Evolutionary conservation across 2,113 vertebrate species (phyloP).

Genomic region (Tylochromis polylepis): DNA sequence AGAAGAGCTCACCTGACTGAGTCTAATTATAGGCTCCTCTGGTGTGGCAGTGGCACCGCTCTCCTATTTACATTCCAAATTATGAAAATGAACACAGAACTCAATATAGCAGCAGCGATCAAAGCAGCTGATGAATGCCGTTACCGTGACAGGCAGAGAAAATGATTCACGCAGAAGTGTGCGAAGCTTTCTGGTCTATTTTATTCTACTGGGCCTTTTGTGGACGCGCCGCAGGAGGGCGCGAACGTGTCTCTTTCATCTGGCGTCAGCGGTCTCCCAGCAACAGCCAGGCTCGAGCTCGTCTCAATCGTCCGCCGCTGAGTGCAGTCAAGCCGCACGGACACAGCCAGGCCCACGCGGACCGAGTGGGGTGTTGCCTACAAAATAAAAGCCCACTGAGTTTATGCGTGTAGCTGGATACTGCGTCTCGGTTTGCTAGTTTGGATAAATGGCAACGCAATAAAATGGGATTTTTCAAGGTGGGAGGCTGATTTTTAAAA

Average conservation of each 20-base stretch:
- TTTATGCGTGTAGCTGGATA: neutral
- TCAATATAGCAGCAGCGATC: neutral
- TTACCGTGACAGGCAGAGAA: neutral
- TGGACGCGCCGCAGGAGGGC: slow-evolving; percentile 58
- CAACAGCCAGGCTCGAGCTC: slow-evolving; percentile 60
- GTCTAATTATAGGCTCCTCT: neutral
- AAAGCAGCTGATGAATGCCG: neutral
- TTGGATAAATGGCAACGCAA: neutral
- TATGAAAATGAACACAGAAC: neutral
- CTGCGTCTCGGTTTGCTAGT: neutral
- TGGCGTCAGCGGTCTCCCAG: slow-evolving; percentile 74
- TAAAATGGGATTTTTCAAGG: neutral
- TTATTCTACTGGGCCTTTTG: neutral
- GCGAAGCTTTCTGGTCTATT: neutral
- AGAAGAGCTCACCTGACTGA: neutral
- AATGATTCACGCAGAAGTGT: neutral
- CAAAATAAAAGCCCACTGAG: slow-evolving; percentile 4
- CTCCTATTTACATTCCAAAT: slow-evolving; percentile 16
- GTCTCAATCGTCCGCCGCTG: slow-evolving; percentile 33
- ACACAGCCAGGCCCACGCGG: neutral
- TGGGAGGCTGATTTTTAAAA: neutral
- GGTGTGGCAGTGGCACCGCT: neutral
- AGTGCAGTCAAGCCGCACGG: neutral
- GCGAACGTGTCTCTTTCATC: slow-evolving; percentile 4
- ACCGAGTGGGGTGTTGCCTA: neutral